A percentile compares a stretch with the other conserved stretches of the same genome.
Conservation (phyloP, 2,888 invertebrate genomes). For the Beris morrisii region DNA sequence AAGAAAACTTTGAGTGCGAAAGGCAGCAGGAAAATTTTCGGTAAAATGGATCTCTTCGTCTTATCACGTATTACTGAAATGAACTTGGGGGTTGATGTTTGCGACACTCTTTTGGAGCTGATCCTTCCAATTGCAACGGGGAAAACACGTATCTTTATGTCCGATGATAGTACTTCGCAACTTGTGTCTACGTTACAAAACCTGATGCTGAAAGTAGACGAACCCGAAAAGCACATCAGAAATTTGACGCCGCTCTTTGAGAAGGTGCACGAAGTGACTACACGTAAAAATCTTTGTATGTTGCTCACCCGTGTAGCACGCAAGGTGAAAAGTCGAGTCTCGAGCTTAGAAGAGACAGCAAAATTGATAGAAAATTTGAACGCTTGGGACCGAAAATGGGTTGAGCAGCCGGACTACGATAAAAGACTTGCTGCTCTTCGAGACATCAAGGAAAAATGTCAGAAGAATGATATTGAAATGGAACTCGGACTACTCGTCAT, state of each 20-base stretch:
- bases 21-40: conserved; percentile 62
- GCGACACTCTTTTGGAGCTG: conserved; percentile 69
- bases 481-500: conserved; percentile 73
- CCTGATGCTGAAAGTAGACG: conserved; percentile 68
- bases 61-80: conserved; percentile 76
- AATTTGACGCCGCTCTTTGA: conserved; percentile 73
- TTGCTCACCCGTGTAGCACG: conserved; percentile 64
- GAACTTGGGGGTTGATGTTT: conserved; percentile 67
- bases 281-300: conserved; percentile 69
- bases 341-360: conserved; percentile 57
- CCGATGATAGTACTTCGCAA: conserved; percentile 70
- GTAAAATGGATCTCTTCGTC: conserved; percentile 71
- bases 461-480: conserved; percentile 52
- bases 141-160: neutral
- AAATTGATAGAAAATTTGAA: conserved; percentile 71
- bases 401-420: conserved; percentile 94
- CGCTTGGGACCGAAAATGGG: conserved; percentile 81
- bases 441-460: conserved; percentile 62
- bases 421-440: conserved; percentile 77
- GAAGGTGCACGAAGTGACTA: conserved; percentile 64
- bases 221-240: conserved; percentile 68
- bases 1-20: conserved; percentile 66
- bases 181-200: conserved; percentile 74
- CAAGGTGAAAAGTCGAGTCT: conserved; percentile 46
- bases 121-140: conserved; percentile 64